Evolutionary conservation across 92 coral and sea anemone species (phyloP).

Genomic region (Chrysogorgia sp.): DNA sequence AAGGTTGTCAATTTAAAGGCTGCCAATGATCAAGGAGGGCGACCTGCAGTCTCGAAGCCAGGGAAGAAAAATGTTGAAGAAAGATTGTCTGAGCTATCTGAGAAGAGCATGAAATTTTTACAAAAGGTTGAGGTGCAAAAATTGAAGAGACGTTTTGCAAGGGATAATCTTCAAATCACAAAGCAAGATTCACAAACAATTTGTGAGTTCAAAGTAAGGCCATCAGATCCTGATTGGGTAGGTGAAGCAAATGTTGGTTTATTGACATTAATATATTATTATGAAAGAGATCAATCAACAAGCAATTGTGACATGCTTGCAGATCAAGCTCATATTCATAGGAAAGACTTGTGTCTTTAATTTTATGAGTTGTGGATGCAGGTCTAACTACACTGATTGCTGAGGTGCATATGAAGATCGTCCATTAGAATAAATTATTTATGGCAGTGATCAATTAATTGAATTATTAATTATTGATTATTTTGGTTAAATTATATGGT

Average conservation of each 20-base stretch:
- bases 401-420: too few relatives aligned
- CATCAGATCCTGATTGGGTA: constrained; percentile 99
- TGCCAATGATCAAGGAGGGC: neutral
- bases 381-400: too few relatives aligned
- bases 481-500: too few relatives aligned
- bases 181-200: constrained; percentile 47
- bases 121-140: constrained; percentile 73
- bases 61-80: neutral
- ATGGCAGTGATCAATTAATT: too few relatives aligned
- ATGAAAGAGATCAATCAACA: neutral
- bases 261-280: neutral
- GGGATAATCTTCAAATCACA: constrained; percentile 40
- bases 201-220: constrained; percentile 63
- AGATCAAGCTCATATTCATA: too few relatives aligned
- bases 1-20: constrained; percentile 43
- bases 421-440: too few relatives aligned
- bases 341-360: too few relatives aligned
- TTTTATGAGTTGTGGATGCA: too few relatives aligned
- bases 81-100: constrained; percentile 19
- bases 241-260: neutral
- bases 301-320: neutral
- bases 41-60: neutral
- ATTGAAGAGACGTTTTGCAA: constrained; percentile 69
- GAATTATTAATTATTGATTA: too few relatives aligned
- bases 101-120: constrained; percentile 33